phyloP scores from a whole-genome alignment of 2,797 vertebrate species.

The Potorous gilbertii region DNA sequence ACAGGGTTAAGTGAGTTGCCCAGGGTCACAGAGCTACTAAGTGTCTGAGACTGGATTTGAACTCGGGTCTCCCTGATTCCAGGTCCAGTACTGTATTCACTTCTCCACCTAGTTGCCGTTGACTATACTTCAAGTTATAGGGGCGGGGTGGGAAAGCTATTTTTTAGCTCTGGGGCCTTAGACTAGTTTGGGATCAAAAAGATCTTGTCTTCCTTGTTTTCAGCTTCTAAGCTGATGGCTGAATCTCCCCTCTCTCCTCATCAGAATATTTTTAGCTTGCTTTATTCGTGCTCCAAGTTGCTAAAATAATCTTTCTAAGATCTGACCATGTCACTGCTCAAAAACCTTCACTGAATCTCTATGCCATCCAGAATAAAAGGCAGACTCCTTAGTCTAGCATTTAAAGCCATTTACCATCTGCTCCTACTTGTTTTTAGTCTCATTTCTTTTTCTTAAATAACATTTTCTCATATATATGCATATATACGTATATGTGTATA shows the following conservation, averaged over 20 bases:
- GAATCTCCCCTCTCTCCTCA: constrained; percentile 47
- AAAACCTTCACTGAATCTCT: background rate
- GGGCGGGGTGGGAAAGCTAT: background rate
- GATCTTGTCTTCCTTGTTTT: background rate
- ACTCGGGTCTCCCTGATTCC: background rate
- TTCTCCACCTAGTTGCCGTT: background rate
- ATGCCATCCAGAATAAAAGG: background rate
- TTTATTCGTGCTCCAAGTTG: constrained; percentile 55
- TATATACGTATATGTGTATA: too few relatives aligned
- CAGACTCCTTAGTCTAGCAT: background rate
- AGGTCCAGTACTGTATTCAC: background rate
- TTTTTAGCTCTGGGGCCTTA: constrained; percentile 8
- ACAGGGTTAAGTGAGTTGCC: background rate
- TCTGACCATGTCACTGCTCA: background rate
- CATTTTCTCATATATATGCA: too few relatives aligned
- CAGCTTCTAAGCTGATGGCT: background rate
- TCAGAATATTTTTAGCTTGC: constrained; percentile 58
- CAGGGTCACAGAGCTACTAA: background rate
- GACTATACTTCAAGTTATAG: background rate
- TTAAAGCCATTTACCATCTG: background rate
- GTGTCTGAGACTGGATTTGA: background rate
- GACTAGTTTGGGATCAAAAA: background rate
- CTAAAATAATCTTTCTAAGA: background rate
- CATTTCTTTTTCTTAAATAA: background rate
- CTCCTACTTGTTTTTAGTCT: background rate